Percentiles rank a stretch among this genome's conserved stretches.
Conservation (phyloP, 2,888 invertebrate species). For the Balanococcus diminutus region DNA sequence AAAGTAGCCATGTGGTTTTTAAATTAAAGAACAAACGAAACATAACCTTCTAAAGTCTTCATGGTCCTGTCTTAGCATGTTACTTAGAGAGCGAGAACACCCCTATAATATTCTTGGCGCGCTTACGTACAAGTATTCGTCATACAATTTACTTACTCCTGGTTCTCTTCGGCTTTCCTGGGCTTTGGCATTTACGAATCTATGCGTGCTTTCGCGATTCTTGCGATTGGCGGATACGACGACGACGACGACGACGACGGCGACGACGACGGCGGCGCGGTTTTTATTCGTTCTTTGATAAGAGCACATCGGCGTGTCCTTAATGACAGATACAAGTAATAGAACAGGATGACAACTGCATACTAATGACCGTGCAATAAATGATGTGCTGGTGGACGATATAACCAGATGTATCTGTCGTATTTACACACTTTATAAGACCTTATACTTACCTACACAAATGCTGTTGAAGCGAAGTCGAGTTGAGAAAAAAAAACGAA, state of each 20-base stretch:
- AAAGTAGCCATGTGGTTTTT: constrained; percentile 31
- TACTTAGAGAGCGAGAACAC: background rate
- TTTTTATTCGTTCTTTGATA: background rate
- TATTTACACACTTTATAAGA: constrained; percentile 7
- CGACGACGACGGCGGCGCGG: background rate
- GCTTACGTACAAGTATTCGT: background rate
- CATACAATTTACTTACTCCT: constrained; percentile 24
- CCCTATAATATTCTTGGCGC: background rate
- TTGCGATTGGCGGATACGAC: background rate
- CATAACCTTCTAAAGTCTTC: constrained; percentile 30
- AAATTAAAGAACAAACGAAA: constrained; percentile 34
- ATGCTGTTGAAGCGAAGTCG: background rate
- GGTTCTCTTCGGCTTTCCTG: too few relatives aligned
- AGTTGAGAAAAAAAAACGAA: too few relatives aligned
- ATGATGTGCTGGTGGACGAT: background rate
- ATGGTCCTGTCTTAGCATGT: constrained; percentile 1
- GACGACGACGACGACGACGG: background rate
- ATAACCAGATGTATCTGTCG: background rate
- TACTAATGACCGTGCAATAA: constrained; percentile 24
- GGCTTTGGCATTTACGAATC: background rate
- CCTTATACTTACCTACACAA: constrained; percentile 10
- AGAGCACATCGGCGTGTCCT: background rate
- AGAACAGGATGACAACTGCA: constrained; percentile 32
- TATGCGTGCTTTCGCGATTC: background rate
- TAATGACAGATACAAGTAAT: constrained; percentile 29